A percentile compares a stretch with the other conserved stretches of the same genome.
phyloP scores from a whole-genome alignment of 2,113 vertebrate species.

The Empidonax alnorum region DNA sequence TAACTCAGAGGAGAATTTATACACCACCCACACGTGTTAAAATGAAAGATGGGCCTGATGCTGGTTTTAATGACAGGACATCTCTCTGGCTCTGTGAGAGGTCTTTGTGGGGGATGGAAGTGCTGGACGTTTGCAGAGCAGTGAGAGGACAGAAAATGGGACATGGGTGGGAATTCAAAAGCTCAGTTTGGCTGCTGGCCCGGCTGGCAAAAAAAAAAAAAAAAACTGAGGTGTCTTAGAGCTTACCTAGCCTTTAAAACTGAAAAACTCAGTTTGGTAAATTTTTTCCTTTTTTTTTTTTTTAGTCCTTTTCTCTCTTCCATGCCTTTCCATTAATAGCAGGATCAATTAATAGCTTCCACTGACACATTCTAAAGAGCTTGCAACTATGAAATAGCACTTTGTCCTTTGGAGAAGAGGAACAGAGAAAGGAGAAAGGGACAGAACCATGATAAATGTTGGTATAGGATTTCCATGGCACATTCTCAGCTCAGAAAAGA shows the following conservation, averaged over 20 bases:
- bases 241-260: background rate
- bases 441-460: background rate
- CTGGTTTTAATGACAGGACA: background rate
- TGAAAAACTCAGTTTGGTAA: background rate
- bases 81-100: background rate
- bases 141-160: background rate
- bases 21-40: background rate
- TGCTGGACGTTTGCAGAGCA: background rate
- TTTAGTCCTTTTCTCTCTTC: background rate
- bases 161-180: rapidly evolving
- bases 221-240: background rate
- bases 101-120: background rate
- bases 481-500: background rate
- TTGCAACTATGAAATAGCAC: background rate
- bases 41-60: background rate
- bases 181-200: rapidly evolving
- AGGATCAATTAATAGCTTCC: background rate
- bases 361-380: background rate
- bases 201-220: too few relatives aligned
- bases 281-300: background rate
- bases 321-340: background rate
- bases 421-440: background rate
- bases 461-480: background rate
- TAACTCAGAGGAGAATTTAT: background rate
- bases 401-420: background rate